phyloP scores from a whole-genome alignment of 2,797 vertebrate species.

The Neosalanx taihuensis region DNA sequence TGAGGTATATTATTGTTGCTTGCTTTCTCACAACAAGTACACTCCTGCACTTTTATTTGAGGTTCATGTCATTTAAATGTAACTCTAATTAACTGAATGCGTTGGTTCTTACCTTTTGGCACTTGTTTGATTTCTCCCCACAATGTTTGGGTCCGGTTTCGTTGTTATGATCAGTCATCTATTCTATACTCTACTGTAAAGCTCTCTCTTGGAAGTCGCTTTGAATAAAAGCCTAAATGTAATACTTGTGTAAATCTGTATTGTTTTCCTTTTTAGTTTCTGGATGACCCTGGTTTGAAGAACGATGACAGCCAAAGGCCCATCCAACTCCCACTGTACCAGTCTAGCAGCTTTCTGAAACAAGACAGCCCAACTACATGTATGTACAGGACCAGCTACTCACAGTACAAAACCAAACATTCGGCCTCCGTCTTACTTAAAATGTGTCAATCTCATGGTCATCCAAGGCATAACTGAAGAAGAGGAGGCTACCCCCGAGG shows the following conservation, averaged over 20 bases:
- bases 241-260: neutral
- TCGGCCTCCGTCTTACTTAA: neutral
- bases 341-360: constrained; percentile 47
- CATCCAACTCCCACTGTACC: constrained; percentile 72
- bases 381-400: constrained; percentile 33
- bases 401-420: neutral
- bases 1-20: neutral
- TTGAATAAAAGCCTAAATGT: too few species aligned
- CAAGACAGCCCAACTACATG: constrained; percentile 37
- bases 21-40: too few species aligned
- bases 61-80: neutral
- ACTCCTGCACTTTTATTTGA: too few species aligned
- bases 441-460: neutral
- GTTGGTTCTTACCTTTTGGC: too few species aligned
- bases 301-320: constrained; percentile 70
- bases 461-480: constrained; percentile 38
- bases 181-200: too few species aligned
- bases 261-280: constrained; percentile 7
- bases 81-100: too few species aligned
- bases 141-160: too few species aligned
- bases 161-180: too few species aligned
- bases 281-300: constrained; percentile 72
- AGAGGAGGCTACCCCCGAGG: constrained; percentile 35
- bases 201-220: too few species aligned
- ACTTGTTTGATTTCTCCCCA: too few species aligned